These are phyloP conservation scores for Himalopsyche phryganea DNA, from an alignment of 1,140 invertebrate genomes.

Conservation along the genomic window DNA sequence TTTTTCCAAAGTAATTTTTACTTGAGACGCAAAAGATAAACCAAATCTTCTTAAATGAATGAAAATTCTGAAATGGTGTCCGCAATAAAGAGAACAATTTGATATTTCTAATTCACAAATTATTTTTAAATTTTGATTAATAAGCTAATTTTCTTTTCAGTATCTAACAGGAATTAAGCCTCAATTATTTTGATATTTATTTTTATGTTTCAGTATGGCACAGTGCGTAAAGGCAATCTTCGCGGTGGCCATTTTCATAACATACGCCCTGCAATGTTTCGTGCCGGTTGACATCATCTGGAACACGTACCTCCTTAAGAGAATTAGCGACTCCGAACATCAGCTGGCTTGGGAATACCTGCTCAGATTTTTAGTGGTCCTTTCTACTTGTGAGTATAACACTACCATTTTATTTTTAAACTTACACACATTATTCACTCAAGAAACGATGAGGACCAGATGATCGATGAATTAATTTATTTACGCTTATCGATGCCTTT, in stretches of 20 bases:
- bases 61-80: too few relatives aligned
- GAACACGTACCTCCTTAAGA: constrained; percentile 65
- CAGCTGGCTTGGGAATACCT: constrained; percentile 58
- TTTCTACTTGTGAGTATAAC: constrained; percentile 74
- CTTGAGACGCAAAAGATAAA: too few relatives aligned
- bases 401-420: background rate
- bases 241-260: constrained; percentile 83
- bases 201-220: constrained; percentile 62
- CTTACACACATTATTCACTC: background rate
- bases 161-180: too few relatives aligned
- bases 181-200: too few relatives aligned
- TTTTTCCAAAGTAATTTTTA: too few relatives aligned
- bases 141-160: too few relatives aligned
- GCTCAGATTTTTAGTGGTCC: constrained; percentile 62
- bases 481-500: background rate
- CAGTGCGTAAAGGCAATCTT: constrained; percentile 80
- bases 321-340: constrained; percentile 47
- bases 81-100: too few relatives aligned
- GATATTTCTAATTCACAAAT: too few relatives aligned
- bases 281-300: constrained; percentile 89
- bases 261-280: constrained; percentile 91
- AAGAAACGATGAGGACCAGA: too few relatives aligned
- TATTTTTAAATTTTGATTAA: too few relatives aligned
- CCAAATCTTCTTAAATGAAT: too few relatives aligned
- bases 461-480: background rate